Evolutionary conservation across 1,140 invertebrate species (phyloP), one percentile per base, ranked within the genome.

Genomic region (Drosophila quadrilineata): DNA sequence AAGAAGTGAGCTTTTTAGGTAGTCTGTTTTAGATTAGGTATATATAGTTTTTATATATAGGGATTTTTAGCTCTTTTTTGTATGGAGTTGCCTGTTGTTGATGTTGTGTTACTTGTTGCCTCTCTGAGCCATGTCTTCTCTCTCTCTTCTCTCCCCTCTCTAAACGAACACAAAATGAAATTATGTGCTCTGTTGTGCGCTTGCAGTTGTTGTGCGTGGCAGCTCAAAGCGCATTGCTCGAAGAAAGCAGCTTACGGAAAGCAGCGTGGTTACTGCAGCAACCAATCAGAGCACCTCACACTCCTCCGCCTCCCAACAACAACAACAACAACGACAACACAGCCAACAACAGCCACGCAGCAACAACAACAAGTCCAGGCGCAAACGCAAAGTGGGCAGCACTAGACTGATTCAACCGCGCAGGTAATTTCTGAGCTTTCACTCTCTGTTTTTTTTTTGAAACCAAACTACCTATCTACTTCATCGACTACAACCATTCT

Each of bases 351-450:
- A 52, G 10, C 59, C 52, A 12, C 17, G 12, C 46, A 17, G 43
- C 68, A 38, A 40, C 62, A 43, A 48, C 59, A 76, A 54, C 48
- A 87, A 41, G 40, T 53, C 60, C 41, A 64, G 73, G 48, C 79
- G 77, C 26, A 84, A 73, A 19, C 60, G 69, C 43, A 84, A 71
- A 56, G 29, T 64, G 56, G 54, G 54, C 29, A 45, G 24, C 60
- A 41, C 22, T 43, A 59, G 62, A 46, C 40, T 66, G 33, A 65
- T 53, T 4, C 21, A 57, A 33, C 21, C 40, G 36, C 79, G 69
- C 77, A 82, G 77, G 77, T 82, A 82, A 82, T 68, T 77, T 50
- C 9, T 46, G 36, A 58, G 46, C 58, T 48, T 60, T 19, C 41
- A 41, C n/a, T 38, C 56, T 35, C 19, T 43, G n/a, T n/a, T n/a